Conservation (phyloP, 2,888 invertebrate genomes). For the Julus scanicus region DNA sequence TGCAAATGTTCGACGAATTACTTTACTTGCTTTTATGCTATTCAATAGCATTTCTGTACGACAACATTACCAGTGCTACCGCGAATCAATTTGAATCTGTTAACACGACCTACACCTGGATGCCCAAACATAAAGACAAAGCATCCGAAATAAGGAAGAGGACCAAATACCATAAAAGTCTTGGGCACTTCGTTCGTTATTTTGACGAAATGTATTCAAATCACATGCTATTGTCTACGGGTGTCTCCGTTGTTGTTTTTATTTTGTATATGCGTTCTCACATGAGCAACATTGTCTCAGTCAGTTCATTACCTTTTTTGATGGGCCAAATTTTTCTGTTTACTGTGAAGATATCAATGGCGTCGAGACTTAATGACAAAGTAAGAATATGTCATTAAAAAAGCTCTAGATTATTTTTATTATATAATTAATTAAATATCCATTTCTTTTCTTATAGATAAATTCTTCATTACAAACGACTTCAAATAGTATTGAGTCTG, state of each 20-base stretch:
- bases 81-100: neutral
- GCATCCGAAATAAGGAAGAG: neutral
- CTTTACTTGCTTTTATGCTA: neutral
- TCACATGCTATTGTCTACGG: neutral
- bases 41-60: neutral
- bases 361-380: neutral
- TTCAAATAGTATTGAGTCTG: neutral
- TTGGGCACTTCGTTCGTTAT: neutral
- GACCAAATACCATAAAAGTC: neutral
- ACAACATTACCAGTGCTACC: neutral
- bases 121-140: neutral
- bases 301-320: neutral
- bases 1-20: neutral
- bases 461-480: neutral
- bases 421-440: neutral
- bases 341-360: neutral
- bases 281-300: neutral
- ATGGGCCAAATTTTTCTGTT: neutral
- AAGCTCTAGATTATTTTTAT: neutral
- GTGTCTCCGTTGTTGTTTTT: neutral
- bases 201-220: neutral
- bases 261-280: neutral
- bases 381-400: neutral
- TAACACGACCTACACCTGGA: neutral
- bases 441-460: neutral